Conservation (phyloP, 2,113 vertebrate species). For the Hippocampus comes region DNA sequence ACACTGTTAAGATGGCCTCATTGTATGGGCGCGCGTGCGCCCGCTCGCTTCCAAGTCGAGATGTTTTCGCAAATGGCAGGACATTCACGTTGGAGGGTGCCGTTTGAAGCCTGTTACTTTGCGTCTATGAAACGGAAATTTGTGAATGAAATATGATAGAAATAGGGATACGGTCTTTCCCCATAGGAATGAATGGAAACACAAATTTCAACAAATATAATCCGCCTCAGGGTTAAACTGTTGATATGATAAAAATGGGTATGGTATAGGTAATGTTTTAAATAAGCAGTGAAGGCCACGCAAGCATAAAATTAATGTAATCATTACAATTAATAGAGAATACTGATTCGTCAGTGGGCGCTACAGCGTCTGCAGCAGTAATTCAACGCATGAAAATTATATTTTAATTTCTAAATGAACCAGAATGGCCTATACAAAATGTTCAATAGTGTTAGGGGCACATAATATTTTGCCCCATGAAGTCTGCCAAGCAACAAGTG, state of each 20-base stretch:
- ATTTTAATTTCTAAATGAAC: background rate
- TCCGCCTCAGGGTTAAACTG: background rate
- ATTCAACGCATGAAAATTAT: background rate
- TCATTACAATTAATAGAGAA: too few species aligned
- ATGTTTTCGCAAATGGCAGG: background rate
- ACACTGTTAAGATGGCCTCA: slow-evolving; percentile 48
- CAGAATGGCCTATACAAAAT: background rate
- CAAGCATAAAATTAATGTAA: background rate
- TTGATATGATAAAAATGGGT: background rate
- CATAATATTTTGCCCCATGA: too few species aligned
- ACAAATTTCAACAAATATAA: background rate
- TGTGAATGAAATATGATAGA: slow-evolving; percentile 1
- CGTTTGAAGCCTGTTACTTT: background rate
- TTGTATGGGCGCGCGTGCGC: slow-evolving; percentile 9
- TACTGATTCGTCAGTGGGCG: too few species aligned
- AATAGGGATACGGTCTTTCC: background rate
- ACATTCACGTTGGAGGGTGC: background rate
- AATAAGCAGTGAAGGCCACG: background rate
- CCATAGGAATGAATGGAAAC: background rate
- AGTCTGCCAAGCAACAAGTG: too few species aligned
- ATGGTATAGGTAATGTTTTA: background rate
- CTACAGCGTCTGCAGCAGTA: too few species aligned
- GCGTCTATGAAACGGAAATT: background rate
- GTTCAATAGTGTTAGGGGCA: background rate
- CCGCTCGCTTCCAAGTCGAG: slow-evolving; percentile 2